Evolutionary conservation across 1,140 invertebrate species (phyloP).

Genomic region (Stegodyphus mimosarum): DNA sequence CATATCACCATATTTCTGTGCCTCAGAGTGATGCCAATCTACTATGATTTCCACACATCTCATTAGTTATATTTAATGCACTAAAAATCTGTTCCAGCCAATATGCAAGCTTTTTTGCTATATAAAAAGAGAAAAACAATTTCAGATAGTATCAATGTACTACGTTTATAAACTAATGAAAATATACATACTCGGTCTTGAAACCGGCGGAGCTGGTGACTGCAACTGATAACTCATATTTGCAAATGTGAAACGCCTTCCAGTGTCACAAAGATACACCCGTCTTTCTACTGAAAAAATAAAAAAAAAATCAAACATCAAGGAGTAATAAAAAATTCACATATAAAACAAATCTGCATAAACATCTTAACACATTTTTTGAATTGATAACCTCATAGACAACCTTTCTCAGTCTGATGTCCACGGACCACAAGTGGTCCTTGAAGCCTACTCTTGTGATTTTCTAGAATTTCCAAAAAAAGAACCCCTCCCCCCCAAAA

Average conservation of each 20-base stretch:
- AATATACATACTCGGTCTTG: constrained; percentile 60
- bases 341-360: background rate
- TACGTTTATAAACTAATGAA: background rate
- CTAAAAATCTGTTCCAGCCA: too few species aligned
- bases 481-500: too few species aligned
- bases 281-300: background rate
- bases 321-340: background rate
- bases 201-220: constrained; percentile 56
- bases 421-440: too few species aligned
- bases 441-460: too few species aligned
- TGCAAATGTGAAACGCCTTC: background rate
- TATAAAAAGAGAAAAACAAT: background rate
- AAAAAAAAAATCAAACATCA: background rate
- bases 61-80: too few species aligned
- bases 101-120: background rate
- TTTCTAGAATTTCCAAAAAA: too few species aligned
- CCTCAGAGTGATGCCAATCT: too few species aligned
- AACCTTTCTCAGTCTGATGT: too few species aligned
- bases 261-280: background rate
- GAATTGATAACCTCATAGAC: too few species aligned
- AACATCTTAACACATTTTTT: too few species aligned
- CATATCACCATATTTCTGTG: too few species aligned
- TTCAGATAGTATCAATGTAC: background rate
- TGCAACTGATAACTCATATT: constrained; percentile 63
- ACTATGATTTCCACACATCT: too few species aligned